These are phyloP conservation scores for Drosophila cyrtoloma DNA, from an alignment of 2,888 invertebrate species.

Conservation along the genomic window DNA sequence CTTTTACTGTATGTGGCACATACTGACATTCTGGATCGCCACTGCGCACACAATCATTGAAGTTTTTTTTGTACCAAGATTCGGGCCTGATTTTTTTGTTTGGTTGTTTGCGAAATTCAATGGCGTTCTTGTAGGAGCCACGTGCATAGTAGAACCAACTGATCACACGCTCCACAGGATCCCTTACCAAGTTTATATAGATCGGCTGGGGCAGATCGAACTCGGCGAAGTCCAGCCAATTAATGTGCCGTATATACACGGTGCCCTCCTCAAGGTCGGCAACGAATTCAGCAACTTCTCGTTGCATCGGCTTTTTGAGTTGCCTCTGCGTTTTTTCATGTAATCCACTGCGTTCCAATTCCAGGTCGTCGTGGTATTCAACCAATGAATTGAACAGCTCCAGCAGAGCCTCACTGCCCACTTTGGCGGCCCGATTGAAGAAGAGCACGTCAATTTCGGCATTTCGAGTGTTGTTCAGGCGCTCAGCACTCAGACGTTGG, in stretches of 20 bases:
- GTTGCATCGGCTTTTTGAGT: conserved; percentile 31
- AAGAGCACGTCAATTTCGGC: conserved; percentile 91
- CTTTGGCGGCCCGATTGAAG: conserved; percentile 97
- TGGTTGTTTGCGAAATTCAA: conserved; percentile 92
- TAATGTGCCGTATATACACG: conserved; percentile 94
- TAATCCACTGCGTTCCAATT: conserved; percentile 59
- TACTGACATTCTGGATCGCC: conserved; percentile 94
- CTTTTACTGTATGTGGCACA: conserved; percentile 86
- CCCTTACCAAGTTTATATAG: conserved; percentile 92
- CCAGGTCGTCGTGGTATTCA: conserved; percentile 50
- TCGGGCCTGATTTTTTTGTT: conserved; percentile 86
- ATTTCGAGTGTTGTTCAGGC: conserved; percentile 91
- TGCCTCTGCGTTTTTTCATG: conserved; percentile 22
- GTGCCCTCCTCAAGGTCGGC: conserved; percentile 90
- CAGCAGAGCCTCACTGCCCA: conserved; percentile 95
- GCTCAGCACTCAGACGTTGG: conserved; percentile 55
- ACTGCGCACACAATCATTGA: conserved; percentile 93
- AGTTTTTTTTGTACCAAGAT: conserved; percentile 87
- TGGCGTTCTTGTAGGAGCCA: conserved; percentile 84
- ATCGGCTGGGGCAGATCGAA: conserved; percentile 92
- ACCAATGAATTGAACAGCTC: conserved; percentile 85
- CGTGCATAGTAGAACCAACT: conserved; percentile 96
- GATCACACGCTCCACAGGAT: conserved; percentile 94
- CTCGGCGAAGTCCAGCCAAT: conserved; percentile 92
- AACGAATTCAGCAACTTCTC: conserved; percentile 84